These are phyloP conservation scores for Xylocopa sonorina DNA, from an alignment of 1,140 invertebrate genomes.

Conservation along the genomic window DNA sequence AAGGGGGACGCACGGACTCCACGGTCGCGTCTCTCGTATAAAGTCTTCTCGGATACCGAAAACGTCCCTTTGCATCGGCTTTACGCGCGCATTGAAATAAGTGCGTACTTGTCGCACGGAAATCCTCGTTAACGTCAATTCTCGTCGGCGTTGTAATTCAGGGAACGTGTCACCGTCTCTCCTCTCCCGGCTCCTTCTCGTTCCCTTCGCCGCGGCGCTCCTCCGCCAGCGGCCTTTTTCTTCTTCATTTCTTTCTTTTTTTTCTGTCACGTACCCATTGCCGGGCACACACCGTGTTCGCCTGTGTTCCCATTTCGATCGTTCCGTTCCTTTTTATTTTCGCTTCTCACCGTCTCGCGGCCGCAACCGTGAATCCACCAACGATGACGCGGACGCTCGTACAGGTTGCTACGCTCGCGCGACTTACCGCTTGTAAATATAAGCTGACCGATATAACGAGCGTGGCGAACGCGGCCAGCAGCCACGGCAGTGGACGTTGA, in stretches of 20 bases:
- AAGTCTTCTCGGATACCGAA: conserved; percentile 45
- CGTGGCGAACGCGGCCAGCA: neutral
- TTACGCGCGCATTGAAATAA: conserved; percentile 45
- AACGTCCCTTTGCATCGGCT: conserved; percentile 36
- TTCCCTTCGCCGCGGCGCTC: neutral
- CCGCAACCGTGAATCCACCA: conserved; percentile 28
- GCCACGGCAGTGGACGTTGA: neutral
- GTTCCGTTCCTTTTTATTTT: neutral
- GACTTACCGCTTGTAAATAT: conserved; percentile 28
- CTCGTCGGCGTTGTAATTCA: conserved; percentile 65
- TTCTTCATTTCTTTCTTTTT: no score
- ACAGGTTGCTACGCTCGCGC: neutral
- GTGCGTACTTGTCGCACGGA: conserved; percentile 61
- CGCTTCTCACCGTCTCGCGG: no score
- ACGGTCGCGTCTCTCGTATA: conserved; percentile 15
- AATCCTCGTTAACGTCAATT: conserved; percentile 70
- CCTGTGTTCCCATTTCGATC: conserved; percentile 34
- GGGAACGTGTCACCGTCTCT: conserved; percentile 24
- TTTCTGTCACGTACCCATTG: conserved; percentile 49
- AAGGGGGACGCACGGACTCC: neutral
- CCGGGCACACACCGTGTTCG: conserved; percentile 28
- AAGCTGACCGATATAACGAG: conserved; percentile 43
- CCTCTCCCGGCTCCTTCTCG: neutral
- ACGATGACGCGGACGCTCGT: conserved; percentile 5
- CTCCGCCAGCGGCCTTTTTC: no score